These are phyloP conservation scores for Heliocidaris tuberculata DNA, from an alignment of 35 echinoderm and acorn worm genomes.

Conservation along the genomic window DNA sequence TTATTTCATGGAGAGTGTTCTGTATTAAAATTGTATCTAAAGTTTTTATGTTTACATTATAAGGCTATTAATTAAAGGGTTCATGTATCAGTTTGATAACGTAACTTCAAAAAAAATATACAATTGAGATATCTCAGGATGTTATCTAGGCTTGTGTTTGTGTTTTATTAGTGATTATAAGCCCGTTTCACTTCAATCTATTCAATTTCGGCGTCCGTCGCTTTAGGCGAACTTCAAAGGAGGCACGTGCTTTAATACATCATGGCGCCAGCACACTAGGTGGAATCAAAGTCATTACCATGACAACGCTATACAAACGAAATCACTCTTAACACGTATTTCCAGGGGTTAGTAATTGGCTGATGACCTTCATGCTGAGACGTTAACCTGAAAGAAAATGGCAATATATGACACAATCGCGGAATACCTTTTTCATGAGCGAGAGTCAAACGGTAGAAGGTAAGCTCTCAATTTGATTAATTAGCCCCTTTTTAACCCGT, in stretches of 20 bases:
- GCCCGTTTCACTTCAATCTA: background rate
- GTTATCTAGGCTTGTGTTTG: no score
- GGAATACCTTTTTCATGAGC: background rate
- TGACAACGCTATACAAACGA: background rate
- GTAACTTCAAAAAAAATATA: no score
- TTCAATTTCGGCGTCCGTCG: background rate
- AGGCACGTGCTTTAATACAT: background rate
- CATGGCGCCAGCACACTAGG: background rate
- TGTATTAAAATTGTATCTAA: no score
- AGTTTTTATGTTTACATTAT: no score
- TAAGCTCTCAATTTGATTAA: conserved; percentile 18
- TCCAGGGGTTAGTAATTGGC: background rate
- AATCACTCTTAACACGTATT: background rate
- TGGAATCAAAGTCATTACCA: background rate
- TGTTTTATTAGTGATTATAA: background rate
- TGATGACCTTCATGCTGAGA: background rate
- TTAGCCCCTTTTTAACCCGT: background rate
- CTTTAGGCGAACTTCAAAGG: background rate
- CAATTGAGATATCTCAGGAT: no score
- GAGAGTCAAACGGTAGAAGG: background rate
- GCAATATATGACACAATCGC: background rate
- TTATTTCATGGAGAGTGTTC: no score
- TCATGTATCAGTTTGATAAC: no score
- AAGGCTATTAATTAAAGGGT: no score
- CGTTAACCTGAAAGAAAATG: background rate